Evolutionary conservation across 2,113 vertebrate genomes (phyloP).

Genomic region (Dipodomys merriami): DNA sequence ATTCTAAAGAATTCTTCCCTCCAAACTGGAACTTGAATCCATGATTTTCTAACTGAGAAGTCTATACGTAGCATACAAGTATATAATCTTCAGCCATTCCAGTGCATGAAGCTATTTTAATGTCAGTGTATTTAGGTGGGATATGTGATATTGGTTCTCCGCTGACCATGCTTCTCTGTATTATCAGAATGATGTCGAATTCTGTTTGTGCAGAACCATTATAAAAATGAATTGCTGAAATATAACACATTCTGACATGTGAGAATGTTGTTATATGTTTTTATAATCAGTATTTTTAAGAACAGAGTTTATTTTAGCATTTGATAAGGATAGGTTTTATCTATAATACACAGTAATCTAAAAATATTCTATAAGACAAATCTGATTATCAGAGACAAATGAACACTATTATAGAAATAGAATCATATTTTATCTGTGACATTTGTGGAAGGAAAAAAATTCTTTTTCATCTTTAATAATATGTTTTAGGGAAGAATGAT

Average conservation of each 20-base stretch:
- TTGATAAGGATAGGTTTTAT: neutral
- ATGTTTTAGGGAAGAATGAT: neutral
- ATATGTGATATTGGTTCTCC: neutral
- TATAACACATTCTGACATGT: neutral
- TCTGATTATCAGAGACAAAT: constrained; percentile 36
- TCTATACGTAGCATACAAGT: neutral
- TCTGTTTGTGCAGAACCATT: neutral
- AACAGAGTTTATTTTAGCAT: neutral
- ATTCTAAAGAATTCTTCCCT: neutral
- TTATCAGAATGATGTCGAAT: neutral
- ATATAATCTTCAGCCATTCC: neutral
- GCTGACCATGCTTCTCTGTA: neutral
- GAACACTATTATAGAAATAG: neutral
- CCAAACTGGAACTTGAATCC: neutral
- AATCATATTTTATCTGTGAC: constrained; percentile 53
- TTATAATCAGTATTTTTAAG: neutral
- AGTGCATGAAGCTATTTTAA: neutral
- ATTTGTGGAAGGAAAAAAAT: neutral
- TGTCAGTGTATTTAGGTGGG: neutral
- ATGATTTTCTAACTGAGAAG: neutral
- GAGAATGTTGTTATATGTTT: neutral
- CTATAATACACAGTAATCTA: neutral
- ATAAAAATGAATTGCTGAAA: neutral
- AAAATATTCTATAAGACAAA: constrained; percentile 1
- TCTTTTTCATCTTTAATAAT: constrained; percentile 18